Conservation (phyloP, 1,140 invertebrate genomes). For the Stegodyphus dumicola region DNA sequence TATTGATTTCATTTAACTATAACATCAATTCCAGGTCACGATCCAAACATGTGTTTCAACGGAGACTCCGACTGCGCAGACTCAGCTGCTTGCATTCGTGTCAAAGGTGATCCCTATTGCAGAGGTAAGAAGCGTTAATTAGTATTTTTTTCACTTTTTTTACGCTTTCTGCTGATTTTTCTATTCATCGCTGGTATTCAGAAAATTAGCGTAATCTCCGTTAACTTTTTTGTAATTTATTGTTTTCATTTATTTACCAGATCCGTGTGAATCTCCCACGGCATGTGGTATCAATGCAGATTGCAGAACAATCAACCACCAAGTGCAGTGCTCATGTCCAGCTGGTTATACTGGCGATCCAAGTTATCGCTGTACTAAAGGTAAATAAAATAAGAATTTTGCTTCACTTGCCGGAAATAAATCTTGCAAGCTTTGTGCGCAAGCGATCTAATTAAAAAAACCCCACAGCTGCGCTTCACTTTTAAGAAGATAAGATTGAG, state of each 20-base stretch:
- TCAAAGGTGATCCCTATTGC: constrained; percentile 67
- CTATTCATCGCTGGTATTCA: too few species aligned
- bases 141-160: constrained; percentile 64
- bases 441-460: too few species aligned
- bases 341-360: constrained; percentile 66
- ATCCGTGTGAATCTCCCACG: constrained; percentile 79
- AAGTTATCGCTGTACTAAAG: constrained; percentile 61
- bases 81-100: constrained; percentile 75
- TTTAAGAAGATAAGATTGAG: too few species aligned
- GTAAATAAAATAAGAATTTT: constrained; percentile 24
- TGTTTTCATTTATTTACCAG: constrained; percentile 66
- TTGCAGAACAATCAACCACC: constrained; percentile 74
- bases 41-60: constrained; percentile 73
- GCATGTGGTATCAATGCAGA: constrained; percentile 84
- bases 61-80: constrained; percentile 78
- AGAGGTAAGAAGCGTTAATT: constrained; percentile 67
- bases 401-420: background rate
- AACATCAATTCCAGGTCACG: constrained; percentile 52
- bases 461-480: too few species aligned
- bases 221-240: constrained; percentile 49
- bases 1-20: too few species aligned
- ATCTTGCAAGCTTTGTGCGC: background rate
- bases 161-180: too few species aligned
- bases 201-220: too few species aligned
- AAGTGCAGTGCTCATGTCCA: constrained; percentile 67